Conservation (phyloP, 2,888 invertebrate species). For the Nomada ferruginata region DNA sequence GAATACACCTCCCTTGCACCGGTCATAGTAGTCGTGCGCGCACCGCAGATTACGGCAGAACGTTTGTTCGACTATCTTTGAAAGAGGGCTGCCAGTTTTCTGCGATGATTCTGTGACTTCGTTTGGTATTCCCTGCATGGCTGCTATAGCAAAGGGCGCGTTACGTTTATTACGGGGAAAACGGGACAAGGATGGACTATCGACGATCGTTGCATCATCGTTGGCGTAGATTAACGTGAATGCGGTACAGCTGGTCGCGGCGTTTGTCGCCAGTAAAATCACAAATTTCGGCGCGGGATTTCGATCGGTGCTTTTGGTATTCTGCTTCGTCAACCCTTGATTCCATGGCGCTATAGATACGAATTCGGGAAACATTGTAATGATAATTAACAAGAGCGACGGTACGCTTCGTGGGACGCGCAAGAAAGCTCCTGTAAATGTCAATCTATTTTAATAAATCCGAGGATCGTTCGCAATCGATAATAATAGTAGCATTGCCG, state of each 20-base stretch:
- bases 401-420: background rate
- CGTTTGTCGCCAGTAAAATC: conserved; percentile 63
- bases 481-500: conserved; percentile 10
- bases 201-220: conserved; percentile 22
- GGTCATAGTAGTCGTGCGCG: background rate
- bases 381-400: conserved; percentile 33
- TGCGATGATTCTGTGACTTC: too few species aligned
- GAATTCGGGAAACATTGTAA: conserved; percentile 36
- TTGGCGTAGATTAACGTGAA: conserved; percentile 59
- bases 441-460: background rate
- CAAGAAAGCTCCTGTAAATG: conserved; percentile 25
- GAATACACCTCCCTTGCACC: background rate
- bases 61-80: too few species aligned
- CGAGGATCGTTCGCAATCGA: conserved; percentile 37
- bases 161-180: background rate
- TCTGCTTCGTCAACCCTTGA: conserved; percentile 28
- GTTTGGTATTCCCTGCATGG: background rate
- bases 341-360: conserved; percentile 31
- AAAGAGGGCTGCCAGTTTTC: too few species aligned
- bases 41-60: too few species aligned
- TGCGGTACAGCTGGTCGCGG: conserved; percentile 56
- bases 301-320: background rate
- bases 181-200: background rate
- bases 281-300: conserved; percentile 48
- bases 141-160: background rate